phyloP scores from a whole-genome alignment of 2,113 vertebrate genomes.

The Hyla sarda region DNA sequence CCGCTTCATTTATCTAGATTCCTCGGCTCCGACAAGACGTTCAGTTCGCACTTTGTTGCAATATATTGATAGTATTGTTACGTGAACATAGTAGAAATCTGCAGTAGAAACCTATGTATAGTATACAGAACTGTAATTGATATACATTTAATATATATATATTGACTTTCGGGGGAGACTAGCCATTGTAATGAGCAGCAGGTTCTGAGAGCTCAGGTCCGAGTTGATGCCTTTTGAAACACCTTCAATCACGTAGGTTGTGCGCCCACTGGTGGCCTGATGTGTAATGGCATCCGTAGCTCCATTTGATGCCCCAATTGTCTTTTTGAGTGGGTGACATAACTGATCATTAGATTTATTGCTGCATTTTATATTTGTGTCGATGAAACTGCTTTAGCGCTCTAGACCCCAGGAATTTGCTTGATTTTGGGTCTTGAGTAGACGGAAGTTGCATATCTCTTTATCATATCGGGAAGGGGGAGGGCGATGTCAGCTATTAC shows the following conservation, averaged over 20 bases:
- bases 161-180: not conserved
- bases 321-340: not conserved
- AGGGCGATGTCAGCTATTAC: too few species aligned
- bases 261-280: not conserved
- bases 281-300: not conserved
- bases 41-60: slow-evolving; percentile 1
- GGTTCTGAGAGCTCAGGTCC: not conserved
- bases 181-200: not conserved
- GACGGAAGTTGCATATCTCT: not conserved
- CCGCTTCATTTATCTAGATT: not conserved
- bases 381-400: not conserved
- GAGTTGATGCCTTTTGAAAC: not conserved
- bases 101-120: slow-evolving; percentile 28
- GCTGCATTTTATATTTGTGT: slow-evolving; percentile 8
- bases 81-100: slow-evolving; percentile 22
- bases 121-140: not conserved
- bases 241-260: not conserved
- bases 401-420: not conserved
- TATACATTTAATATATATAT: slow-evolving; percentile 43
- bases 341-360: not conserved
- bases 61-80: slow-evolving; percentile 37
- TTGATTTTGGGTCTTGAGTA: slow-evolving; percentile 33
- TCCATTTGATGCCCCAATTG: not conserved
- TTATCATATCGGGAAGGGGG: not conserved
- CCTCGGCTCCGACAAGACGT: not conserved